Conservation (phyloP, 2,888 invertebrate species). For the Ophion obscuratus region DNA sequence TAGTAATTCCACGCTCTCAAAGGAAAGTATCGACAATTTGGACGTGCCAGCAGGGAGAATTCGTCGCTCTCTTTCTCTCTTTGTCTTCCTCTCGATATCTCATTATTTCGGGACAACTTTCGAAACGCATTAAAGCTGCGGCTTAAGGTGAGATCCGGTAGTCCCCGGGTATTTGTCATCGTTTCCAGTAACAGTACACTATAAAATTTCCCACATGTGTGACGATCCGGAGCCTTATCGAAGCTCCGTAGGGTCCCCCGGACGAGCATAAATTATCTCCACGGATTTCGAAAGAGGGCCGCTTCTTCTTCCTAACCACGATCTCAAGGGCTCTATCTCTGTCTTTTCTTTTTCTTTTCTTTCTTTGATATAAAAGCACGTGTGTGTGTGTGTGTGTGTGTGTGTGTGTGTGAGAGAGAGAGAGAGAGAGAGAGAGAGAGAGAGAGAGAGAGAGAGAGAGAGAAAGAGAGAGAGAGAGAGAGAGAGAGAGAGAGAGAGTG, state of each 20-base stretch:
- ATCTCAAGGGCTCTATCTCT: slow-evolving; percentile 4
- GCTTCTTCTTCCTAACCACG: slow-evolving; percentile 38
- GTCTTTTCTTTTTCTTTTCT: slow-evolving; percentile 13
- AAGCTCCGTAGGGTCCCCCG: slow-evolving; percentile 75
- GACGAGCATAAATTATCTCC: slow-evolving; percentile 82
- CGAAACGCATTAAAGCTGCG: slow-evolving; percentile 24
- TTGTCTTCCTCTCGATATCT: not conserved
- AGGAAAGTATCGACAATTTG: no score
- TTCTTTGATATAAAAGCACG: slow-evolving; percentile 19
- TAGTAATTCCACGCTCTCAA: no score
- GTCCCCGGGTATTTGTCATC: slow-evolving; percentile 76
- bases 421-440: no score
- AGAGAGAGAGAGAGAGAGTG: not conserved
- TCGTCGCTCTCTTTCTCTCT: not conserved
- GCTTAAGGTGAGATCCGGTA: slow-evolving; percentile 76
- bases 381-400: not conserved
- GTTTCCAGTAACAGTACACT: slow-evolving; percentile 71
- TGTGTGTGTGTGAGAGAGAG: not conserved
- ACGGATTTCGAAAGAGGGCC: slow-evolving; percentile 79
- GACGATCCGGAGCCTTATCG: slow-evolving; percentile 83
- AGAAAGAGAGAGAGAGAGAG: no score
- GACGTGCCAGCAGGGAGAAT: not conserved
- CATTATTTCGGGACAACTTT: slow-evolving; percentile 21
- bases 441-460: no score
- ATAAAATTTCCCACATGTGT: slow-evolving; percentile 66